Conservation (phyloP, 2,113 vertebrate species). For the Brevimyrus niger region DNA sequence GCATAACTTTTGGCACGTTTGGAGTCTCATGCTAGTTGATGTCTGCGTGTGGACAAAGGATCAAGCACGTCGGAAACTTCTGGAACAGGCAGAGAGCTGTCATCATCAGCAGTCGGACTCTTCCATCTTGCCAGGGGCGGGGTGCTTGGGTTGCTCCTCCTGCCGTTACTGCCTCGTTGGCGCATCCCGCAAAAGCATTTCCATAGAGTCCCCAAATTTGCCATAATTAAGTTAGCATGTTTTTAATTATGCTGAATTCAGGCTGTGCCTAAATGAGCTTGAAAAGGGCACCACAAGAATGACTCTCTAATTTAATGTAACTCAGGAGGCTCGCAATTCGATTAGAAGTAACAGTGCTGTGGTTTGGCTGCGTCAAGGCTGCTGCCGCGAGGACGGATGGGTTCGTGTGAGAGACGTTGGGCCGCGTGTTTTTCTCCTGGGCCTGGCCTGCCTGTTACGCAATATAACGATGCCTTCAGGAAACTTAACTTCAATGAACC, state of each 20-base stretch:
- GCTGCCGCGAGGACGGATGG: neutral
- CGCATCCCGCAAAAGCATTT: neutral
- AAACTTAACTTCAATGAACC: neutral
- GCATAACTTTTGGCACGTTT: neutral
- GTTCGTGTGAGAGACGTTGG: neutral
- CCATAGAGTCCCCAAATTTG: neutral
- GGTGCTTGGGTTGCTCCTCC: neutral
- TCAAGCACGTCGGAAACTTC: neutral
- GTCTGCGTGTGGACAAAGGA: neutral
- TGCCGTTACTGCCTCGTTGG: neutral
- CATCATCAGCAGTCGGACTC: neutral
- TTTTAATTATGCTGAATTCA: neutral
- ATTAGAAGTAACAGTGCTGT: neutral
- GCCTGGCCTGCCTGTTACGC: neutral
- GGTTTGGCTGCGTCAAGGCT: neutral
- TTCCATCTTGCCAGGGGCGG: neutral
- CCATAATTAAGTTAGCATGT: neutral
- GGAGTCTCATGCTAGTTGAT: neutral
- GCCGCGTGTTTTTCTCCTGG: neutral
- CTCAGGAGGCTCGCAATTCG: neutral
- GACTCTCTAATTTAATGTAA: neutral
- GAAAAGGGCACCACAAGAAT: neutral
- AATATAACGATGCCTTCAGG: neutral
- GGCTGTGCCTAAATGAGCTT: neutral
- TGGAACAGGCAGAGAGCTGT: neutral